These are phyloP conservation scores for Taxidea taxus DNA, from an alignment of 2,113 vertebrate genomes.

Conservation along the genomic window DNA sequence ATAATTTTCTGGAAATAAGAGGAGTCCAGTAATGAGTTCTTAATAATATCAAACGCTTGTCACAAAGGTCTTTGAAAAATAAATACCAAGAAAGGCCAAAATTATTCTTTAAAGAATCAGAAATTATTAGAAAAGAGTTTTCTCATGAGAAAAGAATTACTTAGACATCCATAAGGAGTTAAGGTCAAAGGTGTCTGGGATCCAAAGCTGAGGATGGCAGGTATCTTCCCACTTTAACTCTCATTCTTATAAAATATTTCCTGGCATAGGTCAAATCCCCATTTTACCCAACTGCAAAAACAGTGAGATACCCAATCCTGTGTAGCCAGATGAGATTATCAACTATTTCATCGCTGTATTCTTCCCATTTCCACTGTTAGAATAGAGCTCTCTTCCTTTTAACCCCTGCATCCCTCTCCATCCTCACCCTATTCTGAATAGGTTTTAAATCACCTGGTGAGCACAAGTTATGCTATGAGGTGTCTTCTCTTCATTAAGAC, in stretches of 20 bases:
- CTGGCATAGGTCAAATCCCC: neutral
- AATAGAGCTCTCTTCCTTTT: neutral
- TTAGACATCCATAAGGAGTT: neutral
- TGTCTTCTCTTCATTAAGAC: neutral
- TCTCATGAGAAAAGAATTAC: neutral
- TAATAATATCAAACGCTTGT: neutral
- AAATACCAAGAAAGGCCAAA: neutral
- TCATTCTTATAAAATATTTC: neutral
- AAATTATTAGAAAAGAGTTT: neutral
- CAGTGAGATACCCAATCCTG: neutral
- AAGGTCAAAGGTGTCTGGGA: neutral
- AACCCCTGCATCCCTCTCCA: neutral
- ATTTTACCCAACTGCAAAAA: neutral
- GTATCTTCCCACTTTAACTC: neutral
- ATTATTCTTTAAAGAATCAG: neutral
- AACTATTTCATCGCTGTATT: neutral
- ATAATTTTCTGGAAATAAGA: slow-evolving; percentile 3
- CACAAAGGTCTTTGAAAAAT: neutral
- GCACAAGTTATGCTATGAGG: neutral
- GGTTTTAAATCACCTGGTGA: neutral
- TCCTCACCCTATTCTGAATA: neutral
- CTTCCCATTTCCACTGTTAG: neutral
- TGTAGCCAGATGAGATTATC: neutral
- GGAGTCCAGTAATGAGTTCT: neutral
- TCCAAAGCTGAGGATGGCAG: neutral